A percentile compares a stretch with the other conserved stretches of the same genome.
Conservation (phyloP, 23 tunicate genomes). For the Halocynthia aurantium region DNA sequence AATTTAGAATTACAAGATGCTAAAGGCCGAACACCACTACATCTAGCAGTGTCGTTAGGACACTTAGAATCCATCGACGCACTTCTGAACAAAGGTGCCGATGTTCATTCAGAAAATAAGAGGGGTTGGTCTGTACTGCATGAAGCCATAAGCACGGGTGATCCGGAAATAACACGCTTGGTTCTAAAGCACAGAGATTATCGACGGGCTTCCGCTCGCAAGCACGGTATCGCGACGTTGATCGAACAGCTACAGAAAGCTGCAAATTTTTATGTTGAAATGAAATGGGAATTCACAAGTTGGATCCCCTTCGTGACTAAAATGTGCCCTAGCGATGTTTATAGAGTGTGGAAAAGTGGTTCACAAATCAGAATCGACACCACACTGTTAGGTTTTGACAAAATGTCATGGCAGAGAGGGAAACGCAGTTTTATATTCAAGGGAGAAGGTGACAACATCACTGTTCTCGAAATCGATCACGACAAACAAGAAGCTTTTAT, state of each 20-base stretch:
- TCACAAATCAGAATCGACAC: conserved; percentile 10
- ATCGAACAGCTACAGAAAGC: conserved; percentile 2
- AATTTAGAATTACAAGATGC: conserved; percentile 16
- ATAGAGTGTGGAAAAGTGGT: conserved; percentile 23
- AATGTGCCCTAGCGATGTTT: conserved; percentile 19
- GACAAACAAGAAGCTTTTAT: not conserved
- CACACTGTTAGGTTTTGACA: conserved; percentile 16
- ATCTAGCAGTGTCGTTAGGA: conserved; percentile 24
- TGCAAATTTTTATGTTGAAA: conserved; percentile 19
- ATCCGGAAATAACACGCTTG: conserved; percentile 16
- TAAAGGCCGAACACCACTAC: conserved; percentile 22
- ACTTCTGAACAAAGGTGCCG: conserved; percentile 14
- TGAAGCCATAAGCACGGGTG: conserved; percentile 25
- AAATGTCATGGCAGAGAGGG: conserved; percentile 17
- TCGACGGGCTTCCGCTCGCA: conserved; percentile 1
- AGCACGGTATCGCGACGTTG: conserved; percentile 6
- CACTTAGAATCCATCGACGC: conserved; percentile 11
- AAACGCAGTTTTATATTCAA: conserved; percentile 11
- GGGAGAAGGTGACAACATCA: not conserved
- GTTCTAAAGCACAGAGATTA: conserved; percentile 15
- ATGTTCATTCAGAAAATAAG: conserved; percentile 6
- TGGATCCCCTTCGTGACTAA: conserved; percentile 16
- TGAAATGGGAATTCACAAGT: conserved; percentile 33
- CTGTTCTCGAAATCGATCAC: conserved; percentile 17
- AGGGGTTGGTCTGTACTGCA: conserved; percentile 29